Percentiles rank a stretch among this genome's conserved stretches.
Evolutionary conservation across 2,888 invertebrate genomes (phyloP).

Genomic region (Drosophila lutescens): DNA sequence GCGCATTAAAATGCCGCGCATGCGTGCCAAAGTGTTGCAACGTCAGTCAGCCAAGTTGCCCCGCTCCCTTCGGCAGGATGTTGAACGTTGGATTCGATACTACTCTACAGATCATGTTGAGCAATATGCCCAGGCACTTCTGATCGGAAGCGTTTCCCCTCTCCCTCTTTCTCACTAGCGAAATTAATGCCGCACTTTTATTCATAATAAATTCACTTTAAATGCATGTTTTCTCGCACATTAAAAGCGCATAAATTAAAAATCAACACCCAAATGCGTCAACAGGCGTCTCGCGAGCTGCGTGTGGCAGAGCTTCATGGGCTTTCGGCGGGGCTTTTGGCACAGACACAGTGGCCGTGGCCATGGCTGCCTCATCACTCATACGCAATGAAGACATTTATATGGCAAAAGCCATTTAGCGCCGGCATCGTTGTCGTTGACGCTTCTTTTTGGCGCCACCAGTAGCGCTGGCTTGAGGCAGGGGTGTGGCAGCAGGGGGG

Average conservation of each 20-base stretch:
- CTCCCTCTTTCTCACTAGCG: not conserved
- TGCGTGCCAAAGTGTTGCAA: conserved; percentile 75
- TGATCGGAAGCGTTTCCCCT: conserved; percentile 29
- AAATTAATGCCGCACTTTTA: conserved; percentile 73
- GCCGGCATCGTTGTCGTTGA: conserved; percentile 48
- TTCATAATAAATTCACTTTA: conserved; percentile 79
- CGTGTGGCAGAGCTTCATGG: conserved; percentile 33
- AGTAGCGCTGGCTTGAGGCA: conserved; percentile 22
- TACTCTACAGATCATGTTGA: conserved; percentile 49
- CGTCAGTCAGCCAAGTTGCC: conserved; percentile 27
- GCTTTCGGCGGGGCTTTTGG: not conserved
- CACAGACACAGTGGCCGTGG: conserved; percentile 39
- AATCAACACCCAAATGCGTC: conserved; percentile 80
- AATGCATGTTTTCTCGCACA: conserved; percentile 80
- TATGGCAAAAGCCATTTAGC: conserved; percentile 76
- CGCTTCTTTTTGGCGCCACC: conserved; percentile 58
- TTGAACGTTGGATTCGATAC: conserved; percentile 36
- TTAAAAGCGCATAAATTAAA: conserved; percentile 79
- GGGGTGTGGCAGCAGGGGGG: conserved; percentile 12
- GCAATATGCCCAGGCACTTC: conserved; percentile 69
- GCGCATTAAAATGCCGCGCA: conserved; percentile 79
- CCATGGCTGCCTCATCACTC: conserved; percentile 70
- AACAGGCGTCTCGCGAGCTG: conserved; percentile 48
- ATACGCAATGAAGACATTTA: conserved; percentile 80
- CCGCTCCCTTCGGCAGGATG: conserved; percentile 43